Base-by-base conservation (phyloP, 2,113 vertebrate species). In the Hypocryptadius cinnamomeus region DNA sequence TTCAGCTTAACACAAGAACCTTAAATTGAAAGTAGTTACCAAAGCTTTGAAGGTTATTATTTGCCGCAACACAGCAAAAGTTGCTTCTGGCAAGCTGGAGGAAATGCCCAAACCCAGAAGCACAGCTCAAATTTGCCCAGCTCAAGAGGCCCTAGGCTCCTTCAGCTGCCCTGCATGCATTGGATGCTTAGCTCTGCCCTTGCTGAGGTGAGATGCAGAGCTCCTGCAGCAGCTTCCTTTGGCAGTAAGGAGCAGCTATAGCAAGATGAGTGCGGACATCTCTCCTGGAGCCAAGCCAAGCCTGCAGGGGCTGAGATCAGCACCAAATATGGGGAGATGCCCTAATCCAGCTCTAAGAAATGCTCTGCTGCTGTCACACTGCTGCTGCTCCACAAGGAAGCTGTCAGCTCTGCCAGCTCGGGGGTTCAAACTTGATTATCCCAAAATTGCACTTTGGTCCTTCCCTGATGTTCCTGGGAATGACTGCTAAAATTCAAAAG, bases 241-340 rank as follows among this genome's bases (percentile, higher is more conserved):
- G 16, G 45, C 28, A 60, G 31, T 2, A 31, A 47, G 63, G 11
- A 82, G 37, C 33, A 76, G 37, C 35, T 93, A 31, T 2, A 69
- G 57, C 11, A 82, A 48, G 33, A 31, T 13, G 37, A 79, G 15
- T 0, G 7, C 31, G 6, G 71, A 72, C 35, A 28, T 24, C 35
- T 79, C 65, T 72, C 33, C 40, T 64, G 66, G 33, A 77, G 65
- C 16, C 21, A 64, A 51, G 61, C 40, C 84, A 79, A 57, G 48
- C 50, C 44, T 2, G 1, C 1, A 3, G 56, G 20, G 50, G 35
- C 39, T 63, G 39, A 80, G 72, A 81, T 5, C 23, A 70, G 42
- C 47, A 61, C 8, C 1, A 8, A 68, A 24, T 28, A 61, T 0
- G 2, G 39, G 31, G 9, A 10, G 45, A 10, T 2, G 5, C 15